These are phyloP conservation scores for Drosophila lini DNA, from an alignment of 1,140 invertebrate species.

Conservation along the genomic window DNA sequence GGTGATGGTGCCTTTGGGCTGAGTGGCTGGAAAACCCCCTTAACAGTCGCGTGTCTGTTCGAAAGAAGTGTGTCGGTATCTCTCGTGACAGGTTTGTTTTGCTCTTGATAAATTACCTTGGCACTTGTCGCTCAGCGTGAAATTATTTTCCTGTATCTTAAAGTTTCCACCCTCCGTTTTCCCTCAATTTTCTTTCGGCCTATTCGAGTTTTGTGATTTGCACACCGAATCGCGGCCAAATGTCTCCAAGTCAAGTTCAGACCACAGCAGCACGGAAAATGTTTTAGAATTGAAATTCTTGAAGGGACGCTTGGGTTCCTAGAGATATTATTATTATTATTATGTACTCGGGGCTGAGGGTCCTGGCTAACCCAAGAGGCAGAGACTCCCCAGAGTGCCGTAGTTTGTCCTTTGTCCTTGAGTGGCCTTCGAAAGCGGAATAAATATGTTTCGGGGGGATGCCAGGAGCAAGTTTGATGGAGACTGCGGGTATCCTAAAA, in stretches of 20 bases:
- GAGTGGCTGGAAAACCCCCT: slow-evolving; percentile 9
- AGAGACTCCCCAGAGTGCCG: slow-evolving; percentile 2
- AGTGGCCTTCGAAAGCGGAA: slow-evolving; percentile 13
- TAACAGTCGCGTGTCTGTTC: slow-evolving; percentile 53
- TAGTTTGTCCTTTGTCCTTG: slow-evolving; percentile 36
- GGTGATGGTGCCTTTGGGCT: background rate
- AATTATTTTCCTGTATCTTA: slow-evolving; percentile 52
- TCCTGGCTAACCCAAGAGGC: background rate
- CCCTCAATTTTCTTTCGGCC: background rate
- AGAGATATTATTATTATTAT: slow-evolving; percentile 26
- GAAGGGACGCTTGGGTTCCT: slow-evolving; percentile 7
- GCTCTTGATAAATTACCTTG: slow-evolving; percentile 69
- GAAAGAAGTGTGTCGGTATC: slow-evolving; percentile 7
- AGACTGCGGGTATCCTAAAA: background rate
- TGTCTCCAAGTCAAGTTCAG: slow-evolving; percentile 41
- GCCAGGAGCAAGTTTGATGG: background rate
- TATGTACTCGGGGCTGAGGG: slow-evolving; percentile 4
- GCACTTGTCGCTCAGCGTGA: slow-evolving; percentile 67
- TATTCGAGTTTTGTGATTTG: slow-evolving; percentile 36
- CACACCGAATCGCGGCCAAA: slow-evolving; percentile 33
- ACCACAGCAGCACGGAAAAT: slow-evolving; percentile 2
- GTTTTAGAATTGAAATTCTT: slow-evolving; percentile 15
- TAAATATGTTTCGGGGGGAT: slow-evolving; percentile 13
- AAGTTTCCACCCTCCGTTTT: slow-evolving; percentile 19
- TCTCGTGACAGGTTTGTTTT: slow-evolving; percentile 39